Conservation (phyloP, 2,113 vertebrate genomes). For the Phasianus colchicus region DNA sequence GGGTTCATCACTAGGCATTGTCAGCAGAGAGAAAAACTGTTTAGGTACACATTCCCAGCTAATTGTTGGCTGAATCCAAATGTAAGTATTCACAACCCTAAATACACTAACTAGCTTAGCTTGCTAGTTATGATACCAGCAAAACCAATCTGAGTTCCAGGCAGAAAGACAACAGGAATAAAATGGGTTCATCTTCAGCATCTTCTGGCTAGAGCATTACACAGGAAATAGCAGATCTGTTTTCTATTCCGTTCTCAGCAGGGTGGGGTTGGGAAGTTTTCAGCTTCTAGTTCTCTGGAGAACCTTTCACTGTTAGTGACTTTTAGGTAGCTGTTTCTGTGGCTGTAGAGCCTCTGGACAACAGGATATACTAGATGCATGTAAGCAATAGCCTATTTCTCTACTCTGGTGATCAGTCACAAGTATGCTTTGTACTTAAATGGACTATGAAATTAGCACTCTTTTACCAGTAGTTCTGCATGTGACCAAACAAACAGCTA, state of each 20-base stretch:
- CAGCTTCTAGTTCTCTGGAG: background rate
- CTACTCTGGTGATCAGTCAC: background rate
- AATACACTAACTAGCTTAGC: fast-evolving
- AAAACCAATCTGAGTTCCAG: background rate
- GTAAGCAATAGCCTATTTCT: background rate
- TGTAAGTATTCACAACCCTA: background rate
- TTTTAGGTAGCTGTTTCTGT: background rate
- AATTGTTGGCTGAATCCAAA: background rate
- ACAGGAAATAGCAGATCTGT: fast-evolving
- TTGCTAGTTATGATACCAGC: background rate
- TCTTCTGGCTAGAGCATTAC: fast-evolving
- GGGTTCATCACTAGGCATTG: fast-evolving
- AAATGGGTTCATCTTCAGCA: background rate
- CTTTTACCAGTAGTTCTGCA: background rate
- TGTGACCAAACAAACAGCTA: background rate
- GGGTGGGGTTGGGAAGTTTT: background rate
- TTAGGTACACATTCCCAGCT: background rate
- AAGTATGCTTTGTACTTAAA: background rate
- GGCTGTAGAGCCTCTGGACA: background rate
- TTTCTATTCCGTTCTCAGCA: background rate
- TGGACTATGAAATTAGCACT: fast-evolving
- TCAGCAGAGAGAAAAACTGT: background rate
- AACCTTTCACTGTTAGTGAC: background rate
- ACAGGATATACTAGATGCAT: background rate
- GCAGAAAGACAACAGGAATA: background rate